Percentiles rank a stretch among this genome's conserved stretches.
Conservation (phyloP, 2,888 invertebrate genomes). For the Eucriotettix oculatus region DNA sequence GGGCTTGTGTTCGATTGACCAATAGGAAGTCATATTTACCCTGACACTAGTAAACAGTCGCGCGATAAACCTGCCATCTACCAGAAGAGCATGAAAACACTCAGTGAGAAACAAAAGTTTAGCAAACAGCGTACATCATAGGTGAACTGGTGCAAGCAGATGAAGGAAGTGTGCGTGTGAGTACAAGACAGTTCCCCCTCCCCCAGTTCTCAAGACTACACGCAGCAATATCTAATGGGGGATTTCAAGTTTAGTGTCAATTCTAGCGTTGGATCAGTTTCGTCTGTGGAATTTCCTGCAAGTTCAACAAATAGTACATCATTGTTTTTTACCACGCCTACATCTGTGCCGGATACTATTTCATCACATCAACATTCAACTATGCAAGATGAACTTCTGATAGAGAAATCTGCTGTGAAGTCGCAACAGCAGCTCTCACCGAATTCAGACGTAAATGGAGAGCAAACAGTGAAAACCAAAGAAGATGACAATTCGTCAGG, state of each 20-base stretch:
- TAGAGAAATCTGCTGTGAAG: constrained; percentile 18
- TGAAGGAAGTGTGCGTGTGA: constrained; percentile 15
- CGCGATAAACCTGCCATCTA: constrained; percentile 7
- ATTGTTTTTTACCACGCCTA: constrained; percentile 19
- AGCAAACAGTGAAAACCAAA: constrained; percentile 17
- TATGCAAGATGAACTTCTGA: constrained; percentile 20
- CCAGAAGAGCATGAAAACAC: constrained; percentile 2
- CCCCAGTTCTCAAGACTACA: constrained; percentile 10
- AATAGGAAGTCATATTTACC: constrained; percentile 1
- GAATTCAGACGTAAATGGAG: constrained; percentile 17
- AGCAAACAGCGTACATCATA: constrained; percentile 13
- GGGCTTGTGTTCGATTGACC: background rate
- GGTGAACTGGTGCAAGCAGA: constrained; percentile 13
- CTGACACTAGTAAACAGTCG: constrained; percentile 4
- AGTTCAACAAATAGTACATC: constrained; percentile 17
- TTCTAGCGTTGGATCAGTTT: constrained; percentile 19
- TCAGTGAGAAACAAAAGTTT: constrained; percentile 10
- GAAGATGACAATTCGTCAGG: constrained; percentile 18
- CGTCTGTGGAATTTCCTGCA: constrained; percentile 18
- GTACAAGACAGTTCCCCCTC: constrained; percentile 13
- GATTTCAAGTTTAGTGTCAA: constrained; percentile 20
- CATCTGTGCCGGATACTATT: constrained; percentile 18
- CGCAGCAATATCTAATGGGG: constrained; percentile 19
- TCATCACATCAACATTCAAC: constrained; percentile 18
- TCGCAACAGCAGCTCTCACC: constrained; percentile 15